Base-by-base conservation (phyloP, 2,113 vertebrate genomes). In the Sceloporus tristichus region DNA sequence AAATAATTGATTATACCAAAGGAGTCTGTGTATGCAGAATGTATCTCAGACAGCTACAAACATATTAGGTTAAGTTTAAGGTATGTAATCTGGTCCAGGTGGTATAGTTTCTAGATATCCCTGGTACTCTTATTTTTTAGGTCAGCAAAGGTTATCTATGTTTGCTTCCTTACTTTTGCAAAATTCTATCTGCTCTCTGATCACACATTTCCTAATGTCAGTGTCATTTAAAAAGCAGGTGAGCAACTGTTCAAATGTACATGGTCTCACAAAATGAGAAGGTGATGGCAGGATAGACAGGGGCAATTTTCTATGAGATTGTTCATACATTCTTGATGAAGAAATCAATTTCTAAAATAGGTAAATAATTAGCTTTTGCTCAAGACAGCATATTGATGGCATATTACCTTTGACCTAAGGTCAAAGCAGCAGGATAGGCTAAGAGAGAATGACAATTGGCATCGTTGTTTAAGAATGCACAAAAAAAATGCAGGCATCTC, bases 291-390 rank as follows among this genome's bases (percentile, higher is more conserved):
- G 13, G 73, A 2, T 13, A 74, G 34, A 21, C 8, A 5, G 3
- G 18, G 54, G 16, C 54, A 84, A 40, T 66, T 11, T 59, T 1
- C 9, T 27, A 38, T 42, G 25, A 81, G 66, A 40, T 40, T 54
- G 68, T 27, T 27, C 29, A 29, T 87, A 21, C 54, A 87, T 42
- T 81, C 21, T 82, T 76, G 34, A 87, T 82, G 9, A 75, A 25
- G 16, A 16, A 25, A 16, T 75, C 5, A 23, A 79, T 42, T 73
- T 42, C 54, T 38, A 59, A 68, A 25, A 70, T 7, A 34, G 68
- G 18, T 38, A 59, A 27, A 21, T 59, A 59, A 75, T 59, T 62
- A 66, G 54, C 34, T 87, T 38, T 9, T 42, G 13, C 68, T 59
- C n/a, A 8, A 62, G 56, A 70, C 8, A 66, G 82, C 16, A 42